These are phyloP conservation scores for Chloebia gouldiae DNA, from an alignment of 2,113 vertebrate species.

Conservation along the genomic window DNA sequence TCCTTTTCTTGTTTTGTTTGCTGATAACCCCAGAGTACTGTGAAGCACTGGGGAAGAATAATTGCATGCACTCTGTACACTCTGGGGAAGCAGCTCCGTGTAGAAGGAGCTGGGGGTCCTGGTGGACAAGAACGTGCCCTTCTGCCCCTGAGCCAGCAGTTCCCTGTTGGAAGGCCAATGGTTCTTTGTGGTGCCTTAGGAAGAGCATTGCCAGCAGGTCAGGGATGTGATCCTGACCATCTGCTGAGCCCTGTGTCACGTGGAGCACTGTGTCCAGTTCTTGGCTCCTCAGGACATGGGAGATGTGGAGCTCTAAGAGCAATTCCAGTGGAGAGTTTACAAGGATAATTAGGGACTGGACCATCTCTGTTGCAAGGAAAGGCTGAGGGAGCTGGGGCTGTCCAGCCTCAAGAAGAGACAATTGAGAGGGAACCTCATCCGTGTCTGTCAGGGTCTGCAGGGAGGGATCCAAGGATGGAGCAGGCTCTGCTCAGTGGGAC, in stretches of 20 bases:
- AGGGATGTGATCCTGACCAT: background rate
- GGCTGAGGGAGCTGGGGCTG: background rate
- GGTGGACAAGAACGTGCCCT: background rate
- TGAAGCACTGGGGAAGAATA: background rate
- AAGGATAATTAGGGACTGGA: background rate
- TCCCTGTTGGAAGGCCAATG: background rate
- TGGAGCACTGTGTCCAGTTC: too few species aligned
- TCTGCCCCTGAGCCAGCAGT: background rate
- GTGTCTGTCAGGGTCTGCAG: background rate
- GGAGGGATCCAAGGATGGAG: background rate
- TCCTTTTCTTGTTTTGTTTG: background rate
- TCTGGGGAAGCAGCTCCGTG: background rate
- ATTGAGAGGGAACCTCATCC: too few species aligned
- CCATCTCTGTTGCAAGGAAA: fast-evolving
- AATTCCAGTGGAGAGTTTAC: background rate
- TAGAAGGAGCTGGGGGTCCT: background rate
- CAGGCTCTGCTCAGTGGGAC: fast-evolving
- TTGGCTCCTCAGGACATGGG: background rate
- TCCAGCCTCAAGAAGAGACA: fast-evolving
- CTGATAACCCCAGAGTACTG: background rate
- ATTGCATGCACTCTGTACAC: too few species aligned
- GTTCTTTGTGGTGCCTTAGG: fast-evolving
- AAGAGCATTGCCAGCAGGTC: background rate
- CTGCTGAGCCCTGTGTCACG: fast-evolving
- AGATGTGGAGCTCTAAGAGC: fast-evolving